A percentile compares a stretch with the other conserved stretches of the same genome.
Evolutionary conservation across 2,888 invertebrate genomes (phyloP).

Genomic region (Pilophorus perplexus): DNA sequence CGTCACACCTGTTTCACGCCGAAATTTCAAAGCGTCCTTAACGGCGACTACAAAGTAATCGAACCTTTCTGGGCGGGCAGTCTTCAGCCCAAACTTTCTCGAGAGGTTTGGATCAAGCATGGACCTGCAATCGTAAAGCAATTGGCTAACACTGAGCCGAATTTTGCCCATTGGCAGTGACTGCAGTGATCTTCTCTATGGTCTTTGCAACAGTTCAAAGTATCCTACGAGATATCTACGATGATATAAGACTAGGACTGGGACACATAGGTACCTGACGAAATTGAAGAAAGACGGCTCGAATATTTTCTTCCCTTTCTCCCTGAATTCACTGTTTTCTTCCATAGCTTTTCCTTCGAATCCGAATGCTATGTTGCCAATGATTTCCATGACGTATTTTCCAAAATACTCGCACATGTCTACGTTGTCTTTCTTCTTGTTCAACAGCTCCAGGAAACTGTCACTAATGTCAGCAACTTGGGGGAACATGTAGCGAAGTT

Average conservation of each 20-base stretch:
- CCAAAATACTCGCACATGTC: neutral
- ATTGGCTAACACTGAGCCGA: no score
- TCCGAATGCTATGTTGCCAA: neutral
- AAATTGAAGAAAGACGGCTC: neutral
- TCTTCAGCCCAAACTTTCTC: neutral
- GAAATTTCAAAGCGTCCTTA: neutral
- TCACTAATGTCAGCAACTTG: neutral
- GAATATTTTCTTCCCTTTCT: neutral
- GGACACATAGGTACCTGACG: neutral
- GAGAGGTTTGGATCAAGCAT: no score
- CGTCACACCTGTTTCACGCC: neutral
- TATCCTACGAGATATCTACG: no score
- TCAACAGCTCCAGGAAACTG: neutral
- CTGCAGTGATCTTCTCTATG: no score
- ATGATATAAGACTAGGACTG: neutral
- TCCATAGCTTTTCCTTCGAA: neutral
- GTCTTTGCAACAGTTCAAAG: no score
- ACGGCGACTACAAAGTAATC: neutral
- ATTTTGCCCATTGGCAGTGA: no score
- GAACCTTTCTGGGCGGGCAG: neutral
- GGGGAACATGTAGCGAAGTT: neutral
- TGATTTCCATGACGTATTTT: neutral
- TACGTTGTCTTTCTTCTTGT: neutral
- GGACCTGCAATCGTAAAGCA: no score
- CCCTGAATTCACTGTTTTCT: slow-evolving; percentile 4